phyloP scores from a whole-genome alignment of 2,888 invertebrate species.

The Microchrysa polita region DNA sequence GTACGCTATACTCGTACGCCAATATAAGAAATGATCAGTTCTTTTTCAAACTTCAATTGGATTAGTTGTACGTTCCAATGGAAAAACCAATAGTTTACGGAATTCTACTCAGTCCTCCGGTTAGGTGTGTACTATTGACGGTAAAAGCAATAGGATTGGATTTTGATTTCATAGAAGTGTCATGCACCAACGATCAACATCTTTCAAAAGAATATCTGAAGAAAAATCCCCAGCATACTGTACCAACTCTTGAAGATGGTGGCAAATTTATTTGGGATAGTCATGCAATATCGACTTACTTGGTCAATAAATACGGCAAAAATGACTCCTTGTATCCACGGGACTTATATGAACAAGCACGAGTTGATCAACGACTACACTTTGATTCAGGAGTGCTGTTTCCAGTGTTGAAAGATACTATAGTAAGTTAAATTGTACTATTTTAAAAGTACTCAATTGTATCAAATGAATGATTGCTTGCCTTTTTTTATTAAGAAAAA shows the following conservation, averaged over 20 bases:
- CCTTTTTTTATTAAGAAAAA: too few species aligned
- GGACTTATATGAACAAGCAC: conserved; percentile 63
- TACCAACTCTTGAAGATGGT: conserved; percentile 56
- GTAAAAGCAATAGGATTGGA: conserved; percentile 55
- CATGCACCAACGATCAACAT: conserved; percentile 54
- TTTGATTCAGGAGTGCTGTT: conserved; percentile 61
- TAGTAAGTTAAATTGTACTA: neutral
- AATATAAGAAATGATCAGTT: too few species aligned
- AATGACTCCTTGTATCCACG: conserved; percentile 66
- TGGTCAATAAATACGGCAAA: conserved; percentile 64
- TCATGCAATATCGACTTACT: conserved; percentile 55
- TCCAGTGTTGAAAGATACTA: conserved; percentile 52
- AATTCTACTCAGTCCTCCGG: conserved; percentile 55
- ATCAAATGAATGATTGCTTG: too few species aligned
- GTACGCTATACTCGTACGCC: too few species aligned
- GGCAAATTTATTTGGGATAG: conserved; percentile 54
- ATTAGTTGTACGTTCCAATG: too few species aligned
- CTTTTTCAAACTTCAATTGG: too few species aligned
- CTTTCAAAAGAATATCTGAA: conserved; percentile 45
- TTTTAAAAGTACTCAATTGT: too few species aligned
- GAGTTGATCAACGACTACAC: conserved; percentile 60
- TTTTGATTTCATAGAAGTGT: conserved; percentile 51
- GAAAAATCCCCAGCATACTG: conserved; percentile 68
- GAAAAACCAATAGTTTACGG: conserved; percentile 57
- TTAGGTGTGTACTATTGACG: conserved; percentile 56